These are phyloP conservation scores for Taphrorychus bicolor DNA, from an alignment of 2,888 invertebrate genomes.

Conservation along the genomic window DNA sequence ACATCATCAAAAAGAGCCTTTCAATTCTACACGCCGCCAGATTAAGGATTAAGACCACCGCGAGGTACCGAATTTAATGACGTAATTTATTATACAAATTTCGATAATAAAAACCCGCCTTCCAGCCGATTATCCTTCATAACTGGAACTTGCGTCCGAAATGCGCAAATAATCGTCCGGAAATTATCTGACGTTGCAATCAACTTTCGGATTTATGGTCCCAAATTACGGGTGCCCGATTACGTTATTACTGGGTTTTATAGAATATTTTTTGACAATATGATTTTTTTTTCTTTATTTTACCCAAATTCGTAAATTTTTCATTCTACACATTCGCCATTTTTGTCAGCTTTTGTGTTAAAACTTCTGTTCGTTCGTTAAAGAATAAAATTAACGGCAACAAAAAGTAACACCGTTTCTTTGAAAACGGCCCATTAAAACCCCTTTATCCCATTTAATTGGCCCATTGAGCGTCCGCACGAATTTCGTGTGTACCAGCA, in stretches of 20 bases:
- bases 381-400: not conserved
- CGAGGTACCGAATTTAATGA: not conserved
- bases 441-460: not conserved
- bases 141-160: not conserved
- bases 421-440: not conserved
- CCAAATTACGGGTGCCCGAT: not conserved
- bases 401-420: not conserved
- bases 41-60: too few species aligned
- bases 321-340: too few species aligned
- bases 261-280: not conserved
- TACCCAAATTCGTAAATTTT: too few species aligned
- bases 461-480: not conserved
- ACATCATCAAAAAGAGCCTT: too few species aligned
- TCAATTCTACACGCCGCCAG: too few species aligned
- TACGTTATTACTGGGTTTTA: not conserved
- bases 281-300: not conserved
- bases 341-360: too few species aligned
- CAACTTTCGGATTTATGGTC: not conserved
- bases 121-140: not conserved
- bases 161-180: not conserved
- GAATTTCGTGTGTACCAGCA: not conserved
- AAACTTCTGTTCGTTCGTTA: too few species aligned
- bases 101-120: not conserved
- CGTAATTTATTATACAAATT: not conserved
- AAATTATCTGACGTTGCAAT: constrained; percentile 2